These are phyloP conservation scores for Eurois occulta DNA, from an alignment of 2,888 invertebrate genomes.

Conservation along the genomic window DNA sequence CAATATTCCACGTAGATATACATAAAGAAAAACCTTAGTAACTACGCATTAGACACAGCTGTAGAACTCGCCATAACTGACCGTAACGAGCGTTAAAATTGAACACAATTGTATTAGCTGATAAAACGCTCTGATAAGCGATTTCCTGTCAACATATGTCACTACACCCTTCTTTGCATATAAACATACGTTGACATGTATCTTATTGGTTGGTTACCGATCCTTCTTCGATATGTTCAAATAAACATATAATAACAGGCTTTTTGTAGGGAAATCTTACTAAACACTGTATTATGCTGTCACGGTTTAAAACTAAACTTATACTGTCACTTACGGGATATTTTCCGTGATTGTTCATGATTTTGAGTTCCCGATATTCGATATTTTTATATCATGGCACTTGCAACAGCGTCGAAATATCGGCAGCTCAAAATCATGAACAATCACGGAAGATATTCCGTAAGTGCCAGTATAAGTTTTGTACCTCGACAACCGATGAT, in stretches of 20 bases:
- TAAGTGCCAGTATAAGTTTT: no score
- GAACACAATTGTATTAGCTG: slow-evolving; percentile 53
- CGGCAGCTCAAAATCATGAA: no score
- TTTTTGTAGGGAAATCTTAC: background rate
- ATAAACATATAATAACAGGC: background rate
- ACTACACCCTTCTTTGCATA: slow-evolving; percentile 36
- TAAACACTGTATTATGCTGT: no score
- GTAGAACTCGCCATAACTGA: slow-evolving; percentile 11
- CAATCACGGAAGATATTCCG: no score
- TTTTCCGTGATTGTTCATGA: no score
- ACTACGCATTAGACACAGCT: background rate
- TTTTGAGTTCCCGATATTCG: no score
- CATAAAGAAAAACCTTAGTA: background rate
- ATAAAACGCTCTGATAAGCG: slow-evolving; percentile 61
- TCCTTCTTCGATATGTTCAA: background rate
- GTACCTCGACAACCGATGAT: background rate
- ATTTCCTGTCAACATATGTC: slow-evolving; percentile 60
- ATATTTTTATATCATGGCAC: no score
- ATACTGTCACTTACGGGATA: no score
- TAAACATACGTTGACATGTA: slow-evolving; percentile 13
- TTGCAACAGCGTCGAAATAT: no score
- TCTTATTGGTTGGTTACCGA: slow-evolving; percentile 5
- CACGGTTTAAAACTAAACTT: no score
- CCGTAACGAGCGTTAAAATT: slow-evolving; percentile 37
- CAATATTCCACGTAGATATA: no score